Base-by-base conservation (phyloP, 1,140 invertebrate genomes). In the Cydia splendana region DNA sequence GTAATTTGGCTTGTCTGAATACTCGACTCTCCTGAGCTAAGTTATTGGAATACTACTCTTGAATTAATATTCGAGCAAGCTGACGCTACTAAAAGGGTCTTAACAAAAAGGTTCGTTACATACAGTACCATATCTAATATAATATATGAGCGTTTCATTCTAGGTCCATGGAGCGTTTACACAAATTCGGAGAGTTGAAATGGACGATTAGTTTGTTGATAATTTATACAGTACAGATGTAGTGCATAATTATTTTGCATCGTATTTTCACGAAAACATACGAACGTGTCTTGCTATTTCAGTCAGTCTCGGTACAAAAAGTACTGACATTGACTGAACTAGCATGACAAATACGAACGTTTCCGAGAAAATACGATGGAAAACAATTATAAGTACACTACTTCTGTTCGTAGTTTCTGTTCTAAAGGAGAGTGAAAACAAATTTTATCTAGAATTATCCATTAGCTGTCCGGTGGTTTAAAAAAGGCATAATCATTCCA, bases 51-150 rank as follows among this genome's bases (percentile, higher is more conserved):
- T 57, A 57, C n/a, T 18, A 57, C 53, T 18, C 53, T 18, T 18
- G n/a, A 57, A 18, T 57, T 57, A 57, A 57, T 57, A 57, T 57
- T 57, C n/a, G n/a, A 57, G 7, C 53, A 57, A 57, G 53, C 53
- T 18, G 53, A 18, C 53, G 53, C 53, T 57, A 57, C 53, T n/a
- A 53, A n/a, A 53, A 53, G 51, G 51, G 13, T 53, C n/a, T 53
- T n/a, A 53, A n/a, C 51, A 53, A 69, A 15, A 69, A 69, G 24
- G 24, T 69, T 28, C 30, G 34, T 9, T 69, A 69, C 34, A 24
- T 18, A 74, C 20, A 18, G 45, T 4, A 18, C 18, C 53, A 57
- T 20, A 57, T n/a, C n/a, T 20, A 57, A 9, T 57, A 57, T 57
- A 18, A 57, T 57, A 18, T 1, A 57, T 57, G 53, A 9, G 4